Percentiles rank a stretch among this genome's conserved stretches.
phyloP scores from a whole-genome alignment of 2,888 invertebrate species.

The Leucoma salicis region DNA sequence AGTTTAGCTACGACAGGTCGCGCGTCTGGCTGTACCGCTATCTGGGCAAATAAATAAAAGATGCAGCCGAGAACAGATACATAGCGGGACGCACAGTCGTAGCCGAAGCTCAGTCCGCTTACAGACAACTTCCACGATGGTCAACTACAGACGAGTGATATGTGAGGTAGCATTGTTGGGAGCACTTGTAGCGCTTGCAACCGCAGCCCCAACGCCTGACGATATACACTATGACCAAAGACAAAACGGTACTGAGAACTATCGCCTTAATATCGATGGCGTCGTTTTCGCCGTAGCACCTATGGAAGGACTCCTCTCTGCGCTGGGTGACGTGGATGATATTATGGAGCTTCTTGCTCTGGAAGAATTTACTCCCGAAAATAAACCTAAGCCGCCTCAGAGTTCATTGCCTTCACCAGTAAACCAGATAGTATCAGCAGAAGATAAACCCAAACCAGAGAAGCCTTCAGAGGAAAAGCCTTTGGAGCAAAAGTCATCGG shows the following conservation, averaged over 20 bases:
- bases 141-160: conserved; percentile 74
- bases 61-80: conserved; percentile 70
- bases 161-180: conserved; percentile 59
- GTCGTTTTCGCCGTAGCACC: conserved; percentile 86
- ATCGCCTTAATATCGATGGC: conserved; percentile 86
- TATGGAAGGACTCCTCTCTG: conserved; percentile 81
- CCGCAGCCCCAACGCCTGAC: conserved; percentile 52
- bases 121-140: conserved; percentile 65
- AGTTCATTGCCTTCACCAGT: conserved; percentile 14
- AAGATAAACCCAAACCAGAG: conserved; percentile 21
- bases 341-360: conserved; percentile 58
- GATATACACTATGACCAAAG: conserved; percentile 84
- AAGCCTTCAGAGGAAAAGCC: conserved; percentile 23
- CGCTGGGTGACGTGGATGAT: conserved; percentile 75
- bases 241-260: conserved; percentile 90
- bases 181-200: conserved; percentile 32
- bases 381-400: conserved; percentile 39
- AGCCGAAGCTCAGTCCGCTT: conserved; percentile 58
- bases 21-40: conserved; percentile 72
- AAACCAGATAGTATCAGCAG: conserved; percentile 15
- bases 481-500: conserved; percentile 19
- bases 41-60: conserved; percentile 79
- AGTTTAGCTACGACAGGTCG: conserved; percentile 60
- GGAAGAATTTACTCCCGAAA: conserved; percentile 37
- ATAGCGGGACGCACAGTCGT: conserved; percentile 61